Evolutionary conservation across 2,113 vertebrate species (phyloP), one percentile per base, ranked within the genome.

Genomic region (Platysteira castanea): DNA sequence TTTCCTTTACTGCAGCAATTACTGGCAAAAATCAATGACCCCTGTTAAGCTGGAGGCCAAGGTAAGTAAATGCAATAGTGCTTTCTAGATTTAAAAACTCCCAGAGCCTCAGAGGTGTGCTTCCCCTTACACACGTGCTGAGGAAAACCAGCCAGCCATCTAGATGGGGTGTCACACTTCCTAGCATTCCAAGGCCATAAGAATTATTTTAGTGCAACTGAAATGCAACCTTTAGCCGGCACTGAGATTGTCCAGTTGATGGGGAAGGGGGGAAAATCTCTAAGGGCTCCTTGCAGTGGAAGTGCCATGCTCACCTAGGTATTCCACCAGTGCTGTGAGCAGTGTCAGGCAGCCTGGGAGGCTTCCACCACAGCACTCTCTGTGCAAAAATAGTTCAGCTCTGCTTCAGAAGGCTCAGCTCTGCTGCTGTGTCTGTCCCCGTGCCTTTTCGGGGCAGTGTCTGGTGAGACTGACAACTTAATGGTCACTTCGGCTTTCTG

Each of bases 1-100:
- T 96, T 94, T 93, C 85, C 85, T 95, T 82, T 86, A 64, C 64
- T 68, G 87, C 76, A 92, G 92, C 84, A 93, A 94, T 95, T 94
- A 96, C 71, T 75, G 60, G 76, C 83, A 95, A 93, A 96, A 96
- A 96, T 95, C 88, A 90, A 87, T 90, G 90, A 74, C 65, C 92
- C 23, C 73, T 89, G 88, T 81, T 82, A 90, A 92, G 69, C 73
- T 76, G 73, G 37, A 94, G 76, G 95, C 73, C 92, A 89, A 79
- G 49, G 65, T 35, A 75, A 90, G 76, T 92, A 92, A 96, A 93
- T 64, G 81, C 69, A 96, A 82, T 54, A 78, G 64, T n/a, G 39
- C 69, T 77, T 82, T 80, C 70, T 54, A 69, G 65, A 68, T 94
- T 95, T 89, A 87, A 89, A 82, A 93, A 37, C 65, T 84, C 83